Evolutionary conservation across 2,113 vertebrate species (phyloP).

Genomic region (Fukomys damarensis): DNA sequence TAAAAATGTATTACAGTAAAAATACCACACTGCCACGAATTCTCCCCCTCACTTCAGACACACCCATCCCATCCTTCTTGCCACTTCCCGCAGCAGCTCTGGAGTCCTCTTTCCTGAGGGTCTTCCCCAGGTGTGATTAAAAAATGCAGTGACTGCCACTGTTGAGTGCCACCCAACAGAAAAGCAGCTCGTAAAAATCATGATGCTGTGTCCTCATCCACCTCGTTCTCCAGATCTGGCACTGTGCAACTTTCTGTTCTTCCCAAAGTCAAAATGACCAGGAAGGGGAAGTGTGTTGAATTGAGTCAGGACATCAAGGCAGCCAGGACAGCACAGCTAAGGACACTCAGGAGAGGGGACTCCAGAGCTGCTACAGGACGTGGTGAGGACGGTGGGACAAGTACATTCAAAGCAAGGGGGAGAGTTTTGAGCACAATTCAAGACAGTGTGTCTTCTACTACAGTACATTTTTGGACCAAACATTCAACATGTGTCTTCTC

Average conservation of each 20-base stretch:
- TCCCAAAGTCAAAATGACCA: neutral
- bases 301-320: neutral
- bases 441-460: neutral
- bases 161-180: rapidly evolving
- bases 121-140: neutral
- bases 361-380: neutral
- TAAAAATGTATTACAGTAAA: too few relatives aligned
- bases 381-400: too few relatives aligned
- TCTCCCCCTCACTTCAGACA: neutral
- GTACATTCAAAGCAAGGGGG: neutral
- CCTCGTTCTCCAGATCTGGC: neutral
- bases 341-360: neutral
- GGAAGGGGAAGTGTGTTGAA: too few relatives aligned
- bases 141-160: neutral
- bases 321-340: neutral
- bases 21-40: too few relatives aligned
- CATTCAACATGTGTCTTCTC: neutral
- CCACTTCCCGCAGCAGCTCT: neutral
- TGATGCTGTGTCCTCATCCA: neutral
- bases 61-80: neutral
- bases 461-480: neutral
- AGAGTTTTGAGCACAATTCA: too few relatives aligned
- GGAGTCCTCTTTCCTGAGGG: neutral
- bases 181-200: neutral
- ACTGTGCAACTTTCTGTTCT: neutral